phyloP scores from a whole-genome alignment of 2,113 vertebrate genomes.

The Sceloporus tristichus region DNA sequence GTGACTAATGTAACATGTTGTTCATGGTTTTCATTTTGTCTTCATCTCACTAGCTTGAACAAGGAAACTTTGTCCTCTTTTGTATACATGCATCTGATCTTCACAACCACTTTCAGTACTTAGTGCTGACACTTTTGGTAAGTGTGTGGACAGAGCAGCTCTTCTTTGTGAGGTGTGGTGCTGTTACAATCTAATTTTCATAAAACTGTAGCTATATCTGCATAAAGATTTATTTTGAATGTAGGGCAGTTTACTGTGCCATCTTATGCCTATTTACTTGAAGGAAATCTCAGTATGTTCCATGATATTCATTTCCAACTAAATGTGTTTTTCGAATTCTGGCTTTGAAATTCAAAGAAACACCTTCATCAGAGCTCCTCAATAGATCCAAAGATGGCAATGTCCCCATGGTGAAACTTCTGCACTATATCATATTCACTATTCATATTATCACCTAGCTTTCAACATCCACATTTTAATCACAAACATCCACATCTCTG shows the following conservation, averaged over 20 bases:
- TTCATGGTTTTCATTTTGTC: neutral
- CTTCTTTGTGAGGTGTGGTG: neutral
- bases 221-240: neutral
- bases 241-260: neutral
- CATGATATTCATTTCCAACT: neutral
- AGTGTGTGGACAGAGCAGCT: constrained; percentile 65
- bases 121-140: constrained; percentile 95
- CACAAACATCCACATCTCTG: neutral
- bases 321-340: neutral
- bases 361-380: neutral
- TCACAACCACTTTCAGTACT: constrained; percentile 90
- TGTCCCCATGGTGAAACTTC: neutral
- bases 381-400: neutral
- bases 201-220: neutral
- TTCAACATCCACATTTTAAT: neutral
- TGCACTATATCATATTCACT: neutral
- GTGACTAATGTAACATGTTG: neutral
- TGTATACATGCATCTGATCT: constrained; percentile 90
- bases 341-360: neutral
- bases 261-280: neutral
- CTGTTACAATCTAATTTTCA: neutral
- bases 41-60: constrained; percentile 84
- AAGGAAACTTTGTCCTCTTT: constrained; percentile 96
- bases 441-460: neutral
- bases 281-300: neutral